Evolutionary conservation across 2,888 invertebrate species (phyloP).

Genomic region (Neoaliturus tenellus): DNA sequence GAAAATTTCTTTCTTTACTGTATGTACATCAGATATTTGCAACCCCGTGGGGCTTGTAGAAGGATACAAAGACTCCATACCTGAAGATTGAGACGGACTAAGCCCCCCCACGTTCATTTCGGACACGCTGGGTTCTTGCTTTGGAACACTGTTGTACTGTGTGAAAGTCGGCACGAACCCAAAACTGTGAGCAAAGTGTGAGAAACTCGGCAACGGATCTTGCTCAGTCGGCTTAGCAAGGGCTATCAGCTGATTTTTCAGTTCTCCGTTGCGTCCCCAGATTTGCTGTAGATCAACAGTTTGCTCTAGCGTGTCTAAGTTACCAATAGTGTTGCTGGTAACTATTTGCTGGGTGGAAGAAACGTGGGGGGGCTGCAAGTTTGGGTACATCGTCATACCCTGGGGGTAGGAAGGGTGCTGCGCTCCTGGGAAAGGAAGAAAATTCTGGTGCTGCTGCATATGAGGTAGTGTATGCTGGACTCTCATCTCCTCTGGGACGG

Average conservation of each 20-base stretch:
- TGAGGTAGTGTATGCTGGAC: slow-evolving; percentile 51
- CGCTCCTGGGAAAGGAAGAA: slow-evolving; percentile 76
- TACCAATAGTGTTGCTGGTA: slow-evolving; percentile 64
- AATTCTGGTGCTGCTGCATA: slow-evolving; percentile 69
- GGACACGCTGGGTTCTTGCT: slow-evolving; percentile 73
- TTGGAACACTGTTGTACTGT: slow-evolving; percentile 23
- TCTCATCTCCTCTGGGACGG: slow-evolving; percentile 60
- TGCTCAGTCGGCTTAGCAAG: slow-evolving; percentile 30
- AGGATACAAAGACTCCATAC: slow-evolving; percentile 53
- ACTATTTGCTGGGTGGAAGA: slow-evolving; percentile 71
- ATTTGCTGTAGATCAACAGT: slow-evolving; percentile 41
- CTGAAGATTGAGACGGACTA: slow-evolving; percentile 71
- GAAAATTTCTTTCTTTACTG: slow-evolving; percentile 10
- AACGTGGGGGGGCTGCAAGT: slow-evolving; percentile 84
- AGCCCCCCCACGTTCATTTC: slow-evolving; percentile 88
- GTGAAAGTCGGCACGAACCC: slow-evolving; percentile 54
- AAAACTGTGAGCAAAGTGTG: slow-evolving; percentile 73
- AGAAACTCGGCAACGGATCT: slow-evolving; percentile 79
- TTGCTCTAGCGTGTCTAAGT: slow-evolving; percentile 55
- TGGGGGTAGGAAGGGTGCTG: slow-evolving; percentile 67
- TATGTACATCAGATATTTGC: slow-evolving; percentile 10
- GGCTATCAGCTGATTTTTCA: slow-evolving; percentile 41
- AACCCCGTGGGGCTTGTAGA: slow-evolving; percentile 39
- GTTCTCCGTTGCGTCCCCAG: slow-evolving; percentile 49
- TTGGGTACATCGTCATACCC: slow-evolving; percentile 82